These are phyloP conservation scores for Drosophila tristis DNA, from an alignment of 1,140 invertebrate species.

Conservation along the genomic window DNA sequence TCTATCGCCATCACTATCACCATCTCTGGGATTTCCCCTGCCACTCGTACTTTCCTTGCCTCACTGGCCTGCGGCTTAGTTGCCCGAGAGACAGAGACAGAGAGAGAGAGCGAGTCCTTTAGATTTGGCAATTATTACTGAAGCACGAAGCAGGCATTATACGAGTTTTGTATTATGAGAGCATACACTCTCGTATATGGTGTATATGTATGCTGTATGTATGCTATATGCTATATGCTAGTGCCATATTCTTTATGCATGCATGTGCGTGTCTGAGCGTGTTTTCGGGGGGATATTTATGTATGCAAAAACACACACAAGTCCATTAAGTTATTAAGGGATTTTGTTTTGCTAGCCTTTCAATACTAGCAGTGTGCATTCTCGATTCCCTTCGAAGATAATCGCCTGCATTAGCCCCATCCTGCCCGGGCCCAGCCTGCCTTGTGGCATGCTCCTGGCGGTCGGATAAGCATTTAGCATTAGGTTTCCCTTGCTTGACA, in stretches of 20 bases:
- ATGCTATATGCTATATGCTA: conserved; percentile 12
- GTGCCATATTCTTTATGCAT: conserved; percentile 28
- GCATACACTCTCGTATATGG: conserved; percentile 14
- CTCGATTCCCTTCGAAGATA: conserved; percentile 40
- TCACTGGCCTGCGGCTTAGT: conserved; percentile 12
- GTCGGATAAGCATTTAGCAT: conserved; percentile 36
- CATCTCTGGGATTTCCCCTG: neutral
- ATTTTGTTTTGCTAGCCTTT: conserved; percentile 65
- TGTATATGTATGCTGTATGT: too few relatives aligned
- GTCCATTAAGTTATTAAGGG: conserved; percentile 83
- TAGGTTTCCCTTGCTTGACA: conserved; percentile 49
- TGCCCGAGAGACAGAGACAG: neutral
- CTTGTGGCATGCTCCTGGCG: conserved; percentile 9
- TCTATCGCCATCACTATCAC: too few relatives aligned
- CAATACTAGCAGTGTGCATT: conserved; percentile 46
- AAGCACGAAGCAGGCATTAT: conserved; percentile 51
- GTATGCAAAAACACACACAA: conserved; percentile 65
- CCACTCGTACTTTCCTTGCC: conserved; percentile 15
- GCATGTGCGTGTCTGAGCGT: conserved; percentile 17
- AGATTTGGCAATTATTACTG: conserved; percentile 70
- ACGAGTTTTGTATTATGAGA: conserved; percentile 43
- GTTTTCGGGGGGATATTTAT: conserved; percentile 23
- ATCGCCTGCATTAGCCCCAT: conserved; percentile 46
- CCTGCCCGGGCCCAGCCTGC: neutral
- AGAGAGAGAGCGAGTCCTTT: conserved; percentile 22